A percentile compares a stretch with the other conserved stretches of the same genome.
These are phyloP conservation scores for Hucho hucho DNA, from an alignment of 2,113 vertebrate genomes.

Conservation along the genomic window DNA sequence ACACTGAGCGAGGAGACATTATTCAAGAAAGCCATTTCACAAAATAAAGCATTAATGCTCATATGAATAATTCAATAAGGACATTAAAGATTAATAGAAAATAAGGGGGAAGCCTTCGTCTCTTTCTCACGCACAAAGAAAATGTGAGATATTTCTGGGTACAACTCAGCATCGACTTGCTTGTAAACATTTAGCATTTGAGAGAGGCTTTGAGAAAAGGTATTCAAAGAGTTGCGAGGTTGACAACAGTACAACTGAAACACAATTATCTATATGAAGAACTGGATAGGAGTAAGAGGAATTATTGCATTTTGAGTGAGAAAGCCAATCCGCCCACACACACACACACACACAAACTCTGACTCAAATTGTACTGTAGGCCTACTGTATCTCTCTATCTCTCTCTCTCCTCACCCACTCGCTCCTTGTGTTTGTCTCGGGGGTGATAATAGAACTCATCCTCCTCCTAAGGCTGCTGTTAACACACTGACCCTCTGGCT, in stretches of 20 bases:
- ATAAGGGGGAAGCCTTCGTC: background rate
- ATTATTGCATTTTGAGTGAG: background rate
- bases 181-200: background rate
- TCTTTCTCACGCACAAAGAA: background rate
- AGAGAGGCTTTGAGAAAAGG: background rate
- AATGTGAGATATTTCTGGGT: too few species aligned
- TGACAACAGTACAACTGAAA: background rate
- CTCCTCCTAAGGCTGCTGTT: slow-evolving; percentile 18
- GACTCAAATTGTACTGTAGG: slow-evolving; percentile 9
- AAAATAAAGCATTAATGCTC: slow-evolving; percentile 13
- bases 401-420: background rate
- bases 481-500: slow-evolving; percentile 29
- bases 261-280: background rate
- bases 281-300: background rate
- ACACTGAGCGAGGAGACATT: background rate
- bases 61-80: slow-evolving; percentile 4
- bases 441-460: slow-evolving; percentile 21
- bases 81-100: background rate
- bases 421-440: slow-evolving; percentile 15
- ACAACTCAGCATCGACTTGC: background rate
- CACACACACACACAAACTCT: slow-evolving; percentile 1
- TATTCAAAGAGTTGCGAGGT: background rate
- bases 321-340: background rate
- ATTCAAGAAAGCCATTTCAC: slow-evolving; percentile 1
- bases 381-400: background rate